phyloP scores from a whole-genome alignment of 2,888 invertebrate genomes.

The Lasioglossum vierecki region DNA sequence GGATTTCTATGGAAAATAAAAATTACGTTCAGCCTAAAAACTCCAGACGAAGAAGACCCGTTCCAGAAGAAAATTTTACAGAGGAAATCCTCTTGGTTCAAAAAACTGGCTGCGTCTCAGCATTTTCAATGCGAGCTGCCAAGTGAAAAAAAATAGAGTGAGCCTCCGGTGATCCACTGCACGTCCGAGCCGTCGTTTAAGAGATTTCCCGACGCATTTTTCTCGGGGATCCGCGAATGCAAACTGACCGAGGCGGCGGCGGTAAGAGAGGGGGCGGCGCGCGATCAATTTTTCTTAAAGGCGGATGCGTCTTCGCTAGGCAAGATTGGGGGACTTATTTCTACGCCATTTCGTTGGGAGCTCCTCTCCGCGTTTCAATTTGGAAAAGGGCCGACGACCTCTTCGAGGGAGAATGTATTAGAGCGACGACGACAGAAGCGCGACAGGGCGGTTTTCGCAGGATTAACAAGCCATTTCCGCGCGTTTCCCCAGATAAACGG shows the following conservation, averaged over 20 bases:
- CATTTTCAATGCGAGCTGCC: not conserved
- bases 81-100: no score
- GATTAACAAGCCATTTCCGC: constrained; percentile 39
- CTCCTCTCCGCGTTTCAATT: constrained; percentile 11
- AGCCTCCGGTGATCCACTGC: not conserved
- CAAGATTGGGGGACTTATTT: not conserved
- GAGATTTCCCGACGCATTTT: not conserved
- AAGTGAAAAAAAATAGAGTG: not conserved
- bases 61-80: no score
- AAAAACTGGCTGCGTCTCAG: no score
- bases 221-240: not conserved
- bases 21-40: no score
- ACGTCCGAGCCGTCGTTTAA: not conserved
- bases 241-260: not conserved
- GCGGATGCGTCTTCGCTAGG: not conserved
- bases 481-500: constrained; percentile 22
- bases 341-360: not conserved
- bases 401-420: not conserved
- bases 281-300: constrained; percentile 1
- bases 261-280: not conserved
- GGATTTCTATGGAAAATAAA: no score
- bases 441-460: not conserved
- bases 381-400: not conserved
- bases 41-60: no score
- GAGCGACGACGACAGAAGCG: not conserved